A percentile compares a stretch with the other conserved stretches of the same genome.
phyloP scores from a whole-genome alignment of 2,797 vertebrate genomes.

The Xiphophorus birchmanni region DNA sequence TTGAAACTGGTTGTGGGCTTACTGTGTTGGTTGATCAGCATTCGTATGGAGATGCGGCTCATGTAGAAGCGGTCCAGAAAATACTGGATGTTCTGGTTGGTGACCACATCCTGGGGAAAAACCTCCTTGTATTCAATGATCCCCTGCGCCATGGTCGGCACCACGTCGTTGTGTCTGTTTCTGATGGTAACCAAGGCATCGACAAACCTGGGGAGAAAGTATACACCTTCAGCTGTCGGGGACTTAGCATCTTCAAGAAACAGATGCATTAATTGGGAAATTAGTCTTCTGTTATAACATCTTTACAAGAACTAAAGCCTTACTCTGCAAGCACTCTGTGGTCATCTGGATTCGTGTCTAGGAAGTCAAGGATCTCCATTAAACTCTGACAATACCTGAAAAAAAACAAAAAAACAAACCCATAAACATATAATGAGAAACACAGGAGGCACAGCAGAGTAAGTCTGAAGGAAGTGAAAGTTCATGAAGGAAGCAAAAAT shows the following conservation, averaged over 20 bases:
- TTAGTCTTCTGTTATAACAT: not conserved
- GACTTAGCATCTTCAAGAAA: not conserved
- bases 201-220: conserved; percentile 81
- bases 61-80: conserved; percentile 97
- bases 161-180: conserved; percentile 95
- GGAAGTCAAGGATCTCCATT: conserved; percentile 92
- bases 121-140: conserved; percentile 93
- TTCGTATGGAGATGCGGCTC: conserved; percentile 97
- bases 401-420: not conserved
- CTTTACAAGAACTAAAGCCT: conserved; percentile 59
- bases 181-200: conserved; percentile 90
- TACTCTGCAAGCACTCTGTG: conserved; percentile 87
- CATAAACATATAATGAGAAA: not conserved
- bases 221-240: not conserved
- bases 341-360: conserved; percentile 89
- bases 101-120: conserved; percentile 87
- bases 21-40: conserved; percentile 99
- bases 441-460: not conserved
- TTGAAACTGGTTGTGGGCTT: conserved; percentile 53
- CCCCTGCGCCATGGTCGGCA: conserved; percentile 95
- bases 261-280: not conserved
- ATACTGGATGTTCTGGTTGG: conserved; percentile 97
- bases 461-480: not conserved
- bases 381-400: conserved; percentile 94
- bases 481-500: conserved; percentile 12